phyloP scores from a whole-genome alignment of 1,140 invertebrate genomes.

The Elysia chlorotica region DNA sequence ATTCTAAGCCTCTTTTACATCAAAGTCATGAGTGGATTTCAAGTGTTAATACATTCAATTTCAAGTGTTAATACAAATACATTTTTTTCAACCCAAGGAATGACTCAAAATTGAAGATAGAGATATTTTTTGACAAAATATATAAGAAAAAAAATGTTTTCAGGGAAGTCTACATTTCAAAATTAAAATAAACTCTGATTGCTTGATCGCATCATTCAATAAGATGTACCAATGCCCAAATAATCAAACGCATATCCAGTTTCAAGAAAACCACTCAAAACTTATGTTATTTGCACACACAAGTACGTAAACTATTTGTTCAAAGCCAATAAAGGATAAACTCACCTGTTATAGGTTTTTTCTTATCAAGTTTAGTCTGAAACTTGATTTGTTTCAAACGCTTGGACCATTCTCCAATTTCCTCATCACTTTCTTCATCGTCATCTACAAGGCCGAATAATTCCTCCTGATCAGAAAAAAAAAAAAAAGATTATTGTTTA shows the following conservation, averaged over 20 bases:
- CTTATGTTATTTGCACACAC: not conserved
- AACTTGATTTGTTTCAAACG: constrained; percentile 20
- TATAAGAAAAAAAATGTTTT: too few species aligned
- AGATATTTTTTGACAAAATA: too few species aligned
- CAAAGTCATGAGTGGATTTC: too few species aligned
- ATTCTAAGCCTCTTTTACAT: too few species aligned
- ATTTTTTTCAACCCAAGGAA: not conserved
- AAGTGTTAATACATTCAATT: too few species aligned
- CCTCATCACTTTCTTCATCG: constrained; percentile 23
- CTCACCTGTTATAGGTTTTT: constrained; percentile 2
- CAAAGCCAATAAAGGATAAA: not conserved
- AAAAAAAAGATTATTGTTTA: too few species aligned
- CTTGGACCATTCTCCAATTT: constrained; percentile 19
- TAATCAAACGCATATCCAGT: not conserved
- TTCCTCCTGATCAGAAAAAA: constrained; percentile 11
- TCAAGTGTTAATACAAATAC: not conserved
- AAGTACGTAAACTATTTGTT: not conserved
- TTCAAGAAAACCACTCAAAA: too few species aligned
- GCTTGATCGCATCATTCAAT: too few species aligned
- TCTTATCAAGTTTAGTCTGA: constrained; percentile 16
- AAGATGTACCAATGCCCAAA: too few species aligned
- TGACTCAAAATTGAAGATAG: too few species aligned
- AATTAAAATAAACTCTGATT: too few species aligned
- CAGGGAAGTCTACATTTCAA: too few species aligned
- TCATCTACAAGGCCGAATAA: constrained; percentile 6